A percentile compares a stretch with the other conserved stretches of the same genome.
Conservation (phyloP, 2,888 invertebrate genomes). For the Enoplolaimus lenunculus region DNA sequence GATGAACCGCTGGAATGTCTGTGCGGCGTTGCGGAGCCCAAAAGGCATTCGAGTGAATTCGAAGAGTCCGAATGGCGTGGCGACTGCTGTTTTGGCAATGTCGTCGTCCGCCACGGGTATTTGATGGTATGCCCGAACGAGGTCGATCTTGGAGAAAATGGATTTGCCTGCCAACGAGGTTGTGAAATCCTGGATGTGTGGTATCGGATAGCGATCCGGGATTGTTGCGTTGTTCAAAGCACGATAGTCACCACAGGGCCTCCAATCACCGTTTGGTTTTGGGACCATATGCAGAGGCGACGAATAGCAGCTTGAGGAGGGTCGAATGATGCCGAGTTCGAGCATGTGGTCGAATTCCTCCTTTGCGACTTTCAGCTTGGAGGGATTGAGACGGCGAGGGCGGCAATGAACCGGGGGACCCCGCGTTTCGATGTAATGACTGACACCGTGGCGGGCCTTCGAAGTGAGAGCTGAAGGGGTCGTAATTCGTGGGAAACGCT, state of each 20-base stretch:
- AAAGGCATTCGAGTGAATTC: conserved; percentile 11
- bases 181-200: conserved; percentile 14
- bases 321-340: conserved; percentile 14
- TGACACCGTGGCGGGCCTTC: neutral
- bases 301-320: conserved; percentile 6
- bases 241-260: conserved; percentile 17
- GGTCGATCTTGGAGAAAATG: neutral
- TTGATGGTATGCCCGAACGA: conserved; percentile 12
- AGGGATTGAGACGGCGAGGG: neutral
- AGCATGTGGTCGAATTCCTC: conserved; percentile 10
- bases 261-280: conserved; percentile 13
- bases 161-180: conserved; percentile 6
- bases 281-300: conserved; percentile 16
- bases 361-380: conserved; percentile 15
- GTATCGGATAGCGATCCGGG: conserved; percentile 15
- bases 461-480: conserved; percentile 9
- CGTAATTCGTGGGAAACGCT: conserved; percentile 6
- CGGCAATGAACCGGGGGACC: neutral
- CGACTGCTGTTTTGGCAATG: conserved; percentile 16
- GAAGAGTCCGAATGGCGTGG: conserved; percentile 12
- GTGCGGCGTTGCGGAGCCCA: conserved; percentile 1
- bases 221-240: neutral
- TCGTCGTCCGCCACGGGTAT: conserved; percentile 14
- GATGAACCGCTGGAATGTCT: conserved; percentile 8
- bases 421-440: conserved; percentile 1